Base-by-base conservation (phyloP, 2,888 invertebrate species). In the Pinctada fucata region DNA sequence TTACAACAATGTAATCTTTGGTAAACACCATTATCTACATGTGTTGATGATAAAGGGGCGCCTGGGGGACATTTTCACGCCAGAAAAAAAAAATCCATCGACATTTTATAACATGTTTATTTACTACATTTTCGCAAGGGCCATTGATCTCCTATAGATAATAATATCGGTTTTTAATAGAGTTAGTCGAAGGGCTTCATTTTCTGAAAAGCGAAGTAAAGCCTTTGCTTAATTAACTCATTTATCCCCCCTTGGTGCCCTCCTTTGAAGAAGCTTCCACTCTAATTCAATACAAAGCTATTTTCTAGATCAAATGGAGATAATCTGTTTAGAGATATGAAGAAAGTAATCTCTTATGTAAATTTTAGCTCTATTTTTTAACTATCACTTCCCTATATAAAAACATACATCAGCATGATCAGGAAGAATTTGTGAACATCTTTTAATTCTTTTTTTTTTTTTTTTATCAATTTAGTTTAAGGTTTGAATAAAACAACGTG, bases 21-120 rank as follows among this genome's bases (percentile, higher is more conserved):
- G 79, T 71, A 79, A 75, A 79, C 75, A 79, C 65, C 74, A 71
- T 79, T 75, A 75, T 79, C 79, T 79, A 67, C 75, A 75, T 72
- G 69, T 75, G 72, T 72, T 75, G 75, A 76, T 75, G 58, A 16
- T 45, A 52, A 70, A 51, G 75, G 75, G 13, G 49, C 51, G 58
- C 66, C 52, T 1, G 8, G 5, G 79, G 79, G 71, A 31, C 31
- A 31, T 31, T 31, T 31, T 31, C 31, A 31, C 31, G 31, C 31
- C 31, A 31, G 31, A 31, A 31, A 31, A 31, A 31, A n/a, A 75
- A 63, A 67, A n/a, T 67, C 67, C 67, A 47, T 48, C 4, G 67
- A 67, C 50, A 69, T 69, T 69, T 69, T 69, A 31, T 31, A 31
- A 31, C 31, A 31, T 31, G 31, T 31, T 31, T 31, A 31, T 31